Conservation (phyloP, 2,888 invertebrate species). For the Brenthis daphne region DNA sequence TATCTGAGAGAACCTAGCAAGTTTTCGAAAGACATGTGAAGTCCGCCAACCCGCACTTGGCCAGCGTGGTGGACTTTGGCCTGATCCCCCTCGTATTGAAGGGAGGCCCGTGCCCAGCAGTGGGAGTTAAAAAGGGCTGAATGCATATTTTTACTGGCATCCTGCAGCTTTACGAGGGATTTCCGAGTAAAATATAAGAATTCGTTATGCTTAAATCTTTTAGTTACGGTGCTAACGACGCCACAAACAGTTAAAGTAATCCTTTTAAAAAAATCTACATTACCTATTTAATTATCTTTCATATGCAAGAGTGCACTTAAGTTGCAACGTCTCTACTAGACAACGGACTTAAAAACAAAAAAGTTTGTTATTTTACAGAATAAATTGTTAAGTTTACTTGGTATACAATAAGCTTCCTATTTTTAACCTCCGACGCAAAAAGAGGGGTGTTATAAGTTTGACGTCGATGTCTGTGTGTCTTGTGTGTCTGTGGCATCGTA, state of each 20-base stretch:
- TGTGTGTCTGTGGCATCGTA: too few relatives aligned
- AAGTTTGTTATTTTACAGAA: too few relatives aligned
- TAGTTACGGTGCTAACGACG: constrained; percentile 4
- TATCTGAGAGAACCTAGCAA: too few relatives aligned
- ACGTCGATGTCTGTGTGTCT: too few relatives aligned
- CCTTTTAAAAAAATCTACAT: constrained; percentile 16
- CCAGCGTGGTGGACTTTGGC: too few relatives aligned
- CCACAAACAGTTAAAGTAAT: constrained; percentile 6
- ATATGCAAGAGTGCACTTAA: constrained; percentile 6
- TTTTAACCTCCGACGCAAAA: too few relatives aligned
- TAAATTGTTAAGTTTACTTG: neutral
- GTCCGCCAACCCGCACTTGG: too few relatives aligned
- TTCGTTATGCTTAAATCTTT: constrained; percentile 5
- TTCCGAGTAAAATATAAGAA: constrained; percentile 6
- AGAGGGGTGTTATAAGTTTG: too few relatives aligned
- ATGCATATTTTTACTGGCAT: constrained; percentile 1
- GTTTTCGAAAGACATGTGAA: too few relatives aligned
- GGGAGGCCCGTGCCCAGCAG: too few relatives aligned
- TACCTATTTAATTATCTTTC: constrained; percentile 13
- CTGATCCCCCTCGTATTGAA: too few relatives aligned
- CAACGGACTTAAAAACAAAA: neutral
- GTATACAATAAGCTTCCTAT: neutral
- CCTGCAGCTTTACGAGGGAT: constrained; percentile 3
- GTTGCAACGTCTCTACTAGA: neutral
- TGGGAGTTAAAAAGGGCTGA: too few relatives aligned